Percentiles rank a stretch among this genome's conserved stretches.
Evolutionary conservation across 2,797 vertebrate species (phyloP).

Genomic region (Syngnathus acus): DNA sequence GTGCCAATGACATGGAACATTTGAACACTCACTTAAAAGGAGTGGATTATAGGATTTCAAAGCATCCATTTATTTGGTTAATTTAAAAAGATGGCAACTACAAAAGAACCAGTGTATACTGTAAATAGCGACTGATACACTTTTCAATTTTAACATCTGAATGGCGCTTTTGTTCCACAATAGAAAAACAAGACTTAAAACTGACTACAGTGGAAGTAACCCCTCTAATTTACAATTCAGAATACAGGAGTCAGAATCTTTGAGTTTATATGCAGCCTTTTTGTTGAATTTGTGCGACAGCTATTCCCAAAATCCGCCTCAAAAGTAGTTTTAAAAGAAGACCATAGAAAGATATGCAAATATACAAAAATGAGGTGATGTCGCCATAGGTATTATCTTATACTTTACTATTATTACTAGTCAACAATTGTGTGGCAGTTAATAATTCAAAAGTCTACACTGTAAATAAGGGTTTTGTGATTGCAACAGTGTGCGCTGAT

Average conservation of each 20-base stretch:
- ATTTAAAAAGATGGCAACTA: neutral
- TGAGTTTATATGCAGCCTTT: neutral
- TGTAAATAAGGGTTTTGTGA: no score
- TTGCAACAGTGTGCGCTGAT: no score
- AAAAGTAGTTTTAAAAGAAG: neutral
- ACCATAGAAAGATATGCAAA: neutral
- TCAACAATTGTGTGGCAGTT: neutral
- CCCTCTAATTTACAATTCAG: neutral
- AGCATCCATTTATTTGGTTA: neutral
- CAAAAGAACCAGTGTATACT: neutral
- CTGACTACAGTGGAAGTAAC: neutral
- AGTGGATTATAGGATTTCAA: neutral
- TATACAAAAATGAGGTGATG: neutral
- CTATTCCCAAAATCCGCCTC: neutral
- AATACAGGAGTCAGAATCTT: neutral
- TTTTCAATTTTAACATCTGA: neutral
- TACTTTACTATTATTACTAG: neutral
- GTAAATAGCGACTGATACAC: neutral
- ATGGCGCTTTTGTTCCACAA: neutral
- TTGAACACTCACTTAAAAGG: neutral
- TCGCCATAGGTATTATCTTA: neutral
- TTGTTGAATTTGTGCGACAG: neutral
- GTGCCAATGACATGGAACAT: slow-evolving; percentile 7
- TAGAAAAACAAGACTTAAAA: neutral
- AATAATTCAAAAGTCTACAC: neutral